Conservation (phyloP, 2,888 invertebrate species). For the Chalcis sispes region DNA sequence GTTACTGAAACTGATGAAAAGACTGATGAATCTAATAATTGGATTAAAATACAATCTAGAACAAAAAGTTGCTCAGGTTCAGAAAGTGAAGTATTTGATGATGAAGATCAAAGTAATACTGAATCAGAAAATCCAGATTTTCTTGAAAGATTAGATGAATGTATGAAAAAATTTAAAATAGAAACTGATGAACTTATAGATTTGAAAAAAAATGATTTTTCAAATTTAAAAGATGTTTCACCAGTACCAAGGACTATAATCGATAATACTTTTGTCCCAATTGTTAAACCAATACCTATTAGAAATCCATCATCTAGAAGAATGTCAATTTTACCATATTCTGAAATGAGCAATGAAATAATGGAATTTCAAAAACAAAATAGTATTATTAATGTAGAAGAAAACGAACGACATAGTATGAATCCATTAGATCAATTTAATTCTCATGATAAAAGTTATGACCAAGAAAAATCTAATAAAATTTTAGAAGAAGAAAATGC, state of each 20-base stretch:
- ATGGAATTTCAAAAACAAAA: slow-evolving; percentile 66
- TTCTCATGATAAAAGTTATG: slow-evolving; percentile 32
- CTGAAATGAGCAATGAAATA: slow-evolving; percentile 73
- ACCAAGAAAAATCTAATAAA: slow-evolving; percentile 23
- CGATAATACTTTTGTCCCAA: slow-evolving; percentile 67
- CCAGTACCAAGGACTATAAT: slow-evolving; percentile 56
- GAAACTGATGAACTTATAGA: slow-evolving; percentile 82
- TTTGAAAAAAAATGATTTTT: slow-evolving; percentile 66
- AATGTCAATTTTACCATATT: slow-evolving; percentile 73
- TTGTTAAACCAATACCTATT: slow-evolving; percentile 67
- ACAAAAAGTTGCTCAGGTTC: slow-evolving; percentile 69
- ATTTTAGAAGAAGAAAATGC: slow-evolving; percentile 40
- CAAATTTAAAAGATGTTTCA: slow-evolving; percentile 63
- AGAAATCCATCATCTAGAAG: slow-evolving; percentile 72
- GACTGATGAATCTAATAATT: slow-evolving; percentile 71
- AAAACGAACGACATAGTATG: slow-evolving; percentile 12
- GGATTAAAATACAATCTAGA: slow-evolving; percentile 70
- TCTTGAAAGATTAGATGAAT: slow-evolving; percentile 83
- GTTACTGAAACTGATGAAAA: slow-evolving; percentile 75
- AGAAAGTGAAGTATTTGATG: slow-evolving; percentile 77
- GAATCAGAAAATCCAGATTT: slow-evolving; percentile 82
- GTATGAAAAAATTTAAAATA: slow-evolving; percentile 84
- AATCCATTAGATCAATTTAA: slow-evolving; percentile 18
- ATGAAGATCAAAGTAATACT: slow-evolving; percentile 77
- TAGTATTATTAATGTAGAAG: slow-evolving; percentile 39